Evolutionary conservation across 2,888 invertebrate genomes (phyloP), one percentile per base, ranked within the genome.

Genomic region (Empis livida): DNA sequence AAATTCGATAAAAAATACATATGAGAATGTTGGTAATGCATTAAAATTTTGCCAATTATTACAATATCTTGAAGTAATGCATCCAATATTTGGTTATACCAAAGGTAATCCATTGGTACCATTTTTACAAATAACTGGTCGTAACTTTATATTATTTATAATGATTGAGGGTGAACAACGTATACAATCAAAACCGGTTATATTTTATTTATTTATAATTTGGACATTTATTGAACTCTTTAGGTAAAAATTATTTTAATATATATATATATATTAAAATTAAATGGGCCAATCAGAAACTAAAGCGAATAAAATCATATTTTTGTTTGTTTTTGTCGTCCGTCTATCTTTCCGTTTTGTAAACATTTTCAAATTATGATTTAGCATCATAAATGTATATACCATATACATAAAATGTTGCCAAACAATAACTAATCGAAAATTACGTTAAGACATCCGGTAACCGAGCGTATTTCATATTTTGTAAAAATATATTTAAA

Each of bases 61-160:
- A 57, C 89, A 92, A 66, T 80, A 85, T 57, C 64, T 95, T 51
- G 95, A 95, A 72, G 80, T 93, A 1, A 73, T 94, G 72, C 91
- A 95, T 73, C 87, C 93, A 0, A 58, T 93, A 42, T 81, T 93
- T 62, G 90, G 92, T 2, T 88, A 91, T 60, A 90, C 92, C 2
- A 85, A 80, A 72, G 87, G 90, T 17, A 78, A 81, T 14, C 70
- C 77, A 0, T 44, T 87, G 1, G 73, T 84, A 16, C 80, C 92
- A 3, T 74, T 86, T 44, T 53, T 89, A 45, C 94, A 95, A 76
- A 79, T 88, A 27, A 73, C 76, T 27, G 93, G 91, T 0, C 75
- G 94, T 40, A 77, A 80, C 47, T 75, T 91, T 53, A 74, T 91
- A 5, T 68, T 95, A 39, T 89, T 94, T 61, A 73, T 76, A 8